Conservation (phyloP, 2,113 vertebrate species). For the Clinocottus analis region DNA sequence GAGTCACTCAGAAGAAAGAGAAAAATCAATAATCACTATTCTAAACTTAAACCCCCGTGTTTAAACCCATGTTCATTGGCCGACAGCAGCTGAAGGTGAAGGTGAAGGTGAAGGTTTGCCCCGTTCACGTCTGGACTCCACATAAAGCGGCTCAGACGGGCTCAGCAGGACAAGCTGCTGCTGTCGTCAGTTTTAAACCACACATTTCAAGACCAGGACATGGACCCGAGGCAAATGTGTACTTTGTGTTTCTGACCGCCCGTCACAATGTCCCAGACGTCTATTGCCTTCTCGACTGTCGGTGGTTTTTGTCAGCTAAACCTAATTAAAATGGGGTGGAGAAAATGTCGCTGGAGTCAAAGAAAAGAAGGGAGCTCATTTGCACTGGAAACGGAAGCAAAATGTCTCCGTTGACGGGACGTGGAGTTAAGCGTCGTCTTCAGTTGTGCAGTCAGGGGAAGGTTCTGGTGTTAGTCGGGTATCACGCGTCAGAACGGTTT, state of each 20-base stretch:
- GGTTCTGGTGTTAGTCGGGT: not conserved
- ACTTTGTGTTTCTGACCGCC: slow-evolving; percentile 10
- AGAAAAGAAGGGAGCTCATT: not conserved
- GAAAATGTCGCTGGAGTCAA: not conserved
- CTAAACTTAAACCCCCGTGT: not conserved
- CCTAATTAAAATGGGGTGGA: not conserved
- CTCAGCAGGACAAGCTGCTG: not conserved
- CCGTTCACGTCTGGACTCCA: not conserved
- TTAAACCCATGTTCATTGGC: not conserved
- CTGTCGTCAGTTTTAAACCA: not conserved
- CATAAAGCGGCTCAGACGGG: not conserved
- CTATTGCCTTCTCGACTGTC: not conserved
- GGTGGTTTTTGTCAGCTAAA: not conserved
- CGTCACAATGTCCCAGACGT: slow-evolving; percentile 2
- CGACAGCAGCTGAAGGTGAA: too few species aligned
- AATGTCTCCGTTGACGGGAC: not conserved
- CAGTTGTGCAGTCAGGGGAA: not conserved
- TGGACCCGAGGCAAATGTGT: not conserved
- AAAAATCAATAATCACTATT: slow-evolving; percentile 1
- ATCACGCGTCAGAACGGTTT: not conserved
- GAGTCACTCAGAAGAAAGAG: slow-evolving; percentile 1
- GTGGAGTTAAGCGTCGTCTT: not conserved
- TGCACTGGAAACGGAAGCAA: not conserved
- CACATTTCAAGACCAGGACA: not conserved
- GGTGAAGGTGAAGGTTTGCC: too few species aligned